phyloP scores from a whole-genome alignment of 2,113 vertebrate species.

The Ophiodon elongatus region DNA sequence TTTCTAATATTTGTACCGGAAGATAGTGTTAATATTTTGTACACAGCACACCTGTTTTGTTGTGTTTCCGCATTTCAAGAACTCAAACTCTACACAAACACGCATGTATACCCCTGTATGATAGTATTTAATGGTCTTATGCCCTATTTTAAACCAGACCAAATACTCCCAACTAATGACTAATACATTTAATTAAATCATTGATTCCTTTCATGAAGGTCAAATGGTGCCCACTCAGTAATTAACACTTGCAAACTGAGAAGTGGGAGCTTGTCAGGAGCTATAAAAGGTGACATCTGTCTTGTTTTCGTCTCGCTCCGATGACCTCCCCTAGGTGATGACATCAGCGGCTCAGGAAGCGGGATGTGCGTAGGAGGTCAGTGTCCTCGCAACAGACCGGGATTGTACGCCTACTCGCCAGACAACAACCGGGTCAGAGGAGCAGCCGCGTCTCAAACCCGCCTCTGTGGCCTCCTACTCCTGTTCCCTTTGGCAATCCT shows the following conservation, averaged over 20 bases:
- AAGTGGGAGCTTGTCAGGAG: not conserved
- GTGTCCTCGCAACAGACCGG: conserved; percentile 79
- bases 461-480: conserved; percentile 72
- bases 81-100: not conserved
- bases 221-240: not conserved
- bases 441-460: conserved; percentile 48
- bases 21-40: not conserved
- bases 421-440: conserved; percentile 83
- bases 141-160: not conserved
- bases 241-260: not conserved
- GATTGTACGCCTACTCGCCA: conserved; percentile 85
- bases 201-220: conserved; percentile 17
- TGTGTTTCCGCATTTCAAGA: not conserved
- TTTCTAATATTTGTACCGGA: not conserved
- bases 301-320: not conserved
- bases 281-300: not conserved
- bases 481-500: conserved; percentile 79
- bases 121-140: not conserved
- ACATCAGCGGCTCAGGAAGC: conserved; percentile 94
- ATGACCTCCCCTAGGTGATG: conserved; percentile 86
- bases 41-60: not conserved
- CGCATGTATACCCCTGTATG: not conserved
- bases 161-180: not conserved
- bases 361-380: conserved; percentile 88
- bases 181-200: conserved; percentile 4